phyloP scores from a whole-genome alignment of 2,113 vertebrate species.

The Symphodus melops region DNA sequence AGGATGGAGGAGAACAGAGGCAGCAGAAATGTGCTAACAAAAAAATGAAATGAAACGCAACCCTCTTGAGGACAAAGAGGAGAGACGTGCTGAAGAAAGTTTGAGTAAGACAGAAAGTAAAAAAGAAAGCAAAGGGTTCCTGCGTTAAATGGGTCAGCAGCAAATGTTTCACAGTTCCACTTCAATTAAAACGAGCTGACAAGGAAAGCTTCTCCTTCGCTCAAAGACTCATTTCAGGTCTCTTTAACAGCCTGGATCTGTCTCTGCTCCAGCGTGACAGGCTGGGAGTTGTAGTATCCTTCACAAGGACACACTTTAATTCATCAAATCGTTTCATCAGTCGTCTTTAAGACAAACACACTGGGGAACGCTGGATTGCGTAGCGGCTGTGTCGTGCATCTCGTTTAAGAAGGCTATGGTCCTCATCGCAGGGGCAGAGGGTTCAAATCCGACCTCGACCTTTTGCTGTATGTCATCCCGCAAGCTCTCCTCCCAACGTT shows the following conservation, averaged over 20 bases:
- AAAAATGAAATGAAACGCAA: slow-evolving; percentile 7
- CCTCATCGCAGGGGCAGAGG: too few relatives aligned
- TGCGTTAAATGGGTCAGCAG: slow-evolving; percentile 32
- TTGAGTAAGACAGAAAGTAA: background rate
- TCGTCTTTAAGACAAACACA: slow-evolving; percentile 16
- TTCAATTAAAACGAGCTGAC: slow-evolving; percentile 29
- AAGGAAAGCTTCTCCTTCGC: slow-evolving; percentile 29
- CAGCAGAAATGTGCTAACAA: background rate
- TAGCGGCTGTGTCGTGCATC: too few relatives aligned
- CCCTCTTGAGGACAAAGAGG: slow-evolving; percentile 11
- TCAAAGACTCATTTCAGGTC: slow-evolving; percentile 20
- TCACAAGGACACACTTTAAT: background rate
- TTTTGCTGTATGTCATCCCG: too few relatives aligned
- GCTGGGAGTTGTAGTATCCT: slow-evolving; percentile 28
- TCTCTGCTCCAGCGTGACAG: slow-evolving; percentile 15
- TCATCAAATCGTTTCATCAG: slow-evolving; percentile 16
- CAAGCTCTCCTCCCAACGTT: too few relatives aligned
- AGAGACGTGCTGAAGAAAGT: background rate
- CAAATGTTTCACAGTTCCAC: slow-evolving; percentile 41
- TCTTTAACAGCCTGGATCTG: slow-evolving; percentile 28
- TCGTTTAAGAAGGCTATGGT: too few relatives aligned
- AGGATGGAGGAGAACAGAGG: slow-evolving; percentile 3
- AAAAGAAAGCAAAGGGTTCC: slow-evolving; percentile 9
- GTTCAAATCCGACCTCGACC: too few relatives aligned
- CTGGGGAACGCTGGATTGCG: background rate